These are phyloP conservation scores for Spermophilus dauricus DNA, from an alignment of 2,113 vertebrate genomes.

Conservation along the genomic window DNA sequence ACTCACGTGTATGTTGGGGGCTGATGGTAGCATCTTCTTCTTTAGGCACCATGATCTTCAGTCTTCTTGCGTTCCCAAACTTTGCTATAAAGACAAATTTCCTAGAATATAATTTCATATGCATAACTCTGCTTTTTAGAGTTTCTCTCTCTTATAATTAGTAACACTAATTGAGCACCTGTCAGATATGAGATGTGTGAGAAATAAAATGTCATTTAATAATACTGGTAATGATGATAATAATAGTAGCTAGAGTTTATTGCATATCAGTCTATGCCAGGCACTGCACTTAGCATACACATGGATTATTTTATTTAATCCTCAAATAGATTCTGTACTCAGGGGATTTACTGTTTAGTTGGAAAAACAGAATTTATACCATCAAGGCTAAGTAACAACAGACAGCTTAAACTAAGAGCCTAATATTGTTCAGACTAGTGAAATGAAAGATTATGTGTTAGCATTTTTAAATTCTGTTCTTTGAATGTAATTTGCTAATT, in stretches of 20 bases:
- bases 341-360: not conserved
- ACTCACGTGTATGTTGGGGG: not conserved
- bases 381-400: not conserved
- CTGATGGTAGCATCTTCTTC: not conserved
- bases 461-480: not conserved
- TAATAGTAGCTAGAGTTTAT: not conserved
- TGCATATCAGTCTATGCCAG: not conserved
- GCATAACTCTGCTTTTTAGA: not conserved
- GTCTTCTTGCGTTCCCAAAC: not conserved
- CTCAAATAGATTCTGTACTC: not conserved
- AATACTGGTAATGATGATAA: not conserved
- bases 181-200: not conserved
- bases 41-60: not conserved
- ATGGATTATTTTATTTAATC: not conserved
- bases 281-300: not conserved
- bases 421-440: not conserved
- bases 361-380: not conserved
- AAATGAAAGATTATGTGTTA: not conserved
- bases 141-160: not conserved
- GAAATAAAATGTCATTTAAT: not conserved
- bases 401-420: not conserved
- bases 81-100: not conserved
- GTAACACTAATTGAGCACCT: not conserved
- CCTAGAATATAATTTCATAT: not conserved
- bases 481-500: not conserved